Evolutionary conservation across 2,797 vertebrate genomes (phyloP), one percentile per base, ranked within the genome.

Genomic region (Podargus strigoides): DNA sequence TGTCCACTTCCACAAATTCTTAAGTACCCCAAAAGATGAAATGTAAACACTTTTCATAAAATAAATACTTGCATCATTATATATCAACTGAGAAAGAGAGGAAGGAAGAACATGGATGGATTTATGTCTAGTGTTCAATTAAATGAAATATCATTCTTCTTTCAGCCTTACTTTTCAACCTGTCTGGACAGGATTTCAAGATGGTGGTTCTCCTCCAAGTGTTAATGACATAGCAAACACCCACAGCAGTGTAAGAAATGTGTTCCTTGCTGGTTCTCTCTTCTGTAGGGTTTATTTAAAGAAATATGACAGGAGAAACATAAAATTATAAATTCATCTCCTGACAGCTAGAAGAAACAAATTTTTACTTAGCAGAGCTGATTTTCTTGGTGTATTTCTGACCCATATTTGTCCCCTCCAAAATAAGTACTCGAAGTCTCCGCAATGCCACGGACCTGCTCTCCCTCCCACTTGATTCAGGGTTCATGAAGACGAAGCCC

Each of bases 151-250:
- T 5, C 5, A 0, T 69, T 63, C 66, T 70, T 76, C 63, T 77
- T 70, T 55, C 80, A 87, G 81, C 64, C 55, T 85, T 46, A 32
- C 60, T 91, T 93, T 52, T 62, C 82, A 94, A 89, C 94, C 70
- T 95, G 95, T 46, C 91, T 80, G 90, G 77, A 90, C 95, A 96
- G 74, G 91, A 87, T 67, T 74, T 74, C 67, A 82, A 81, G 80
- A 94, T 92, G 85, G 83, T 93, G 64, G 41, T 85, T 93, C 85
- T 95, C 70, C 80, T 90, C 83, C 86, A 83, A 95, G 91, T 87
- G 95, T 52, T 94, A 94, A 97, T 94, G 94, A 89, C 70, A 94
- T 22, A 81, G 90, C 85, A 55, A 93, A 97, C 95, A 91, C 94
- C 67, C 80, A 77, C 89, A 89, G 90, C 64, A 91, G 86, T 37